phyloP scores from a whole-genome alignment of 2,797 vertebrate species.

The Clarias platycephalus region DNA sequence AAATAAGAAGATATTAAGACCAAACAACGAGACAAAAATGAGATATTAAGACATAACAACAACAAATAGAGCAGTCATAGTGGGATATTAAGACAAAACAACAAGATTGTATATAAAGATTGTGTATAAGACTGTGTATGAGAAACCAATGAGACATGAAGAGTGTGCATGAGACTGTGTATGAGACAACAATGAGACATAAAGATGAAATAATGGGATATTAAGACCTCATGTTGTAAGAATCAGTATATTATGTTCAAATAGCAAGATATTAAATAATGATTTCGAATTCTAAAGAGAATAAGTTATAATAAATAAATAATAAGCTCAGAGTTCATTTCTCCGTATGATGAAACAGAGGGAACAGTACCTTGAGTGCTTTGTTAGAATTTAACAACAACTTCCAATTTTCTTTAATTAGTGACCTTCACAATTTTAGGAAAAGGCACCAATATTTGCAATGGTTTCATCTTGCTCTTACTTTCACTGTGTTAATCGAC shows the following conservation, averaged over 20 bases:
- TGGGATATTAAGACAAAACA: background rate
- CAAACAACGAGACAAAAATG: background rate
- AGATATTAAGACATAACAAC: background rate
- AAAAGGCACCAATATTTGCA: background rate
- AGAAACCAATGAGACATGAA: background rate
- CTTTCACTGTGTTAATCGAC: no score
- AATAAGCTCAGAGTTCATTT: no score
- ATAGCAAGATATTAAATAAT: background rate
- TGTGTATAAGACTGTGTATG: no score
- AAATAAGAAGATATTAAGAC: background rate
- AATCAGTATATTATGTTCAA: background rate
- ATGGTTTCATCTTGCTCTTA: background rate
- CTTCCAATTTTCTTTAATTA: background rate
- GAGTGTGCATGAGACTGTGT: no score
- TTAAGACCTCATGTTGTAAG: no score
- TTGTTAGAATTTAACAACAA: background rate
- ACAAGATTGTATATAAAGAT: background rate
- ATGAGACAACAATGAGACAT: background rate
- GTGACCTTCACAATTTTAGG: background rate
- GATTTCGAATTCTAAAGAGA: background rate
- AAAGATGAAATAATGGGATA: background rate
- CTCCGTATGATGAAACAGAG: background rate
- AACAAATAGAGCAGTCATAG: no score
- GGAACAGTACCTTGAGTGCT: background rate
- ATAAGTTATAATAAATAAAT: background rate